Evolutionary conservation across 2,113 vertebrate species (phyloP), one percentile per base, ranked within the genome.

Genomic region (Sturnira hondurensis): DNA sequence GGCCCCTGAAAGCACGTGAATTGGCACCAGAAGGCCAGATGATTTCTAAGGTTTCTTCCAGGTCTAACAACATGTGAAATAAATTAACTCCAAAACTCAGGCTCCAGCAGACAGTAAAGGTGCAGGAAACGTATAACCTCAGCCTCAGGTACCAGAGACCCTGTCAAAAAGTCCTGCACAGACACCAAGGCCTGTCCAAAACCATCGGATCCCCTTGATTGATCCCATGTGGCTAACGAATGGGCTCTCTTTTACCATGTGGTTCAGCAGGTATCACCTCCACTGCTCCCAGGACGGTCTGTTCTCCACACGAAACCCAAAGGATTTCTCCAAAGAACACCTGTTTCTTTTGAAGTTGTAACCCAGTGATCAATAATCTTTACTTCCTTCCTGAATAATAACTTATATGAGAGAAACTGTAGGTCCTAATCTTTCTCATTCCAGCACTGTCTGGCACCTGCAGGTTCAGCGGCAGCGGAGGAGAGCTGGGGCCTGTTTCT

Each of bases 51-150:
- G 38, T 58, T 80, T 90, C 45, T 0, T 87, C 52, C 43, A 73
- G 33, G 7, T 89, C 78, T 94, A 83, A 91, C 5, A 22, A 96
- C 73, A 95, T 56, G 22, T 81, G 70, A 96, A 96, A 77, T 85
- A 94, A 95, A 95, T 97, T 96, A 97, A 94, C 41, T 85, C 85
- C 65, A 58, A 86, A 82, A 70, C 63, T 82, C 15, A 94, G 63
- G 14, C 52, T 88, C 36, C 26, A 87, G 67, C 87, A 96, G 96
- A 94, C 93, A 85, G 94, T 82, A 93, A 90, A 84, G 84, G 56
- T 85, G 68, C 81, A 89, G 63, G 65, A 77, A 90, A 68, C 36
- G 14, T 52, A 95, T 90, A 77, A 73, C 52, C 38, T 74, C 70
- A 52, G 81, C 71, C 45, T 96, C 91, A 73, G 67, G 77, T 96